Conservation (phyloP, 2,113 vertebrate genomes). For the Sinosuthora webbiana region DNA sequence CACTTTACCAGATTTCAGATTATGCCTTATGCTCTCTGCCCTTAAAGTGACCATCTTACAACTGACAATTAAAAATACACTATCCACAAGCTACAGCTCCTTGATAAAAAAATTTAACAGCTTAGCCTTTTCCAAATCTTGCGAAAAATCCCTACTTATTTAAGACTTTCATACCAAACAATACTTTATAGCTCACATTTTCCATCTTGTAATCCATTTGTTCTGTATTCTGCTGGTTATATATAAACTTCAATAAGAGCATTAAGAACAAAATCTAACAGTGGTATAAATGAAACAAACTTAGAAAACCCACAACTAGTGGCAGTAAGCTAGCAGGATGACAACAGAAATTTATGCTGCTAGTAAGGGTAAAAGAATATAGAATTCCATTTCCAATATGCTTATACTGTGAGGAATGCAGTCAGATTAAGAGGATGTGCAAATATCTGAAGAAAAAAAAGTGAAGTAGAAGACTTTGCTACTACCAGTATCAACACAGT, state of each 20-base stretch:
- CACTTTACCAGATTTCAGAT: neutral
- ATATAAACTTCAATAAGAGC: neutral
- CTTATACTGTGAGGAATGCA: neutral
- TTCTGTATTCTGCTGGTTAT: neutral
- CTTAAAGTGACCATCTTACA: neutral
- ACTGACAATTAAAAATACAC: neutral
- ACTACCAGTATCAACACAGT: neutral
- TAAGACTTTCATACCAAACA: neutral
- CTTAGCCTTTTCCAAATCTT: neutral
- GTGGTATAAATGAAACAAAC: neutral
- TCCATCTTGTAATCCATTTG: neutral
- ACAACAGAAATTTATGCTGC: neutral
- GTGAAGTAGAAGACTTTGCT: neutral
- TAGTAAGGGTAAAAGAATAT: neutral
- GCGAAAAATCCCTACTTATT: neutral
- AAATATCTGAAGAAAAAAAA: neutral
- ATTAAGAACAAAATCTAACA: neutral
- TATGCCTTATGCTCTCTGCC: neutral
- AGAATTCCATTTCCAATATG: neutral
- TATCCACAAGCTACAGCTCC: neutral
- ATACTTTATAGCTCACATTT: neutral
- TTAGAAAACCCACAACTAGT: neutral
- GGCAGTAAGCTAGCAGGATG: neutral
- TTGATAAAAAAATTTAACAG: neutral
- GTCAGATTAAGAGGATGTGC: accelerated